Base-by-base conservation (phyloP, 1,140 invertebrate species). In the Hestina assimilis region DNA sequence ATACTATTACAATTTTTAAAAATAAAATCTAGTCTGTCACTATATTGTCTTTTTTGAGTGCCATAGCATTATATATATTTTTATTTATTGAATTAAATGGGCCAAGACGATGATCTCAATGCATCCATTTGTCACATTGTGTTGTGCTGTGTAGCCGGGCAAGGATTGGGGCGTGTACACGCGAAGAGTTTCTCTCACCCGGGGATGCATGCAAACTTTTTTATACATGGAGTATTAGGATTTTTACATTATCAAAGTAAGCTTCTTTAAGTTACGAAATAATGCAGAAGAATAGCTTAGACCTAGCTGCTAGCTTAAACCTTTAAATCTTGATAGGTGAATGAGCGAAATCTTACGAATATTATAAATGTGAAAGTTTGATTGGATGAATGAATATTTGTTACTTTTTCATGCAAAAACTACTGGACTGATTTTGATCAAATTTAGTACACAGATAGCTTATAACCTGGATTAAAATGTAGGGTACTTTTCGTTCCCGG, bases 131-230 rank as follows among this genome's bases (percentile, higher is more conserved):
- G 79, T 19, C 80, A 86, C 55, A 60, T 82, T 45, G 63, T 82
- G 55, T 28, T 86, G 54, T 77, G 74, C 31, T 76, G 73, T 55
- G 74, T 83, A 42, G 79, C 80, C 40, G 80, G 75, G 1, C 55
- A 62, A 7, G 77, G 80, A 4, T 40, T 81, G 42, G 71, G 72
- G 11, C 58, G 69, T 4, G 54, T 61, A 38, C 58, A 68, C 17
- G 50, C 46, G 12, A 65, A 61, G 40, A 75, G 64, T 35, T 86
- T 67, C 53, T 71, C 75, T 21, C 72, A 86, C 35, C 79, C 80
- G n/a, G 80, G 83, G 46, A 78, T 83, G 80, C 83, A 86, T 52
- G 77, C 66, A 12, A 86, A 83, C 56, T 81, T 79, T 53, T 79
- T 86, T 50, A 63, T 86, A 51, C 80, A 83, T 26, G 79, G 83